These are phyloP conservation scores for Galaxea fascicularis DNA, from an alignment of 92 coral and sea anemone genomes.

Conservation along the genomic window DNA sequence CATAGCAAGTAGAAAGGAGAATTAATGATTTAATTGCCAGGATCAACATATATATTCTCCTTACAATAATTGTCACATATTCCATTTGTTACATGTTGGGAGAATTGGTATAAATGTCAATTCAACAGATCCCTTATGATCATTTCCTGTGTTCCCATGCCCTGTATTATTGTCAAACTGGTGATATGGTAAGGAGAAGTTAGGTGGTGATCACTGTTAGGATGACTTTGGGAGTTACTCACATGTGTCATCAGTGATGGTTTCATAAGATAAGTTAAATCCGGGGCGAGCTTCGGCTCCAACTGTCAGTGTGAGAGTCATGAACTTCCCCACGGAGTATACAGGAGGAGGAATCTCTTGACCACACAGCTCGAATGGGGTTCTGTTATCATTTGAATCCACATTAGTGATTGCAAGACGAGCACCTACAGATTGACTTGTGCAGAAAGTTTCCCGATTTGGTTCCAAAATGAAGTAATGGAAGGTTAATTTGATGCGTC, in stretches of 20 bases:
- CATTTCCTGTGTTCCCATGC: too few relatives aligned
- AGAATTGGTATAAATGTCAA: too few relatives aligned
- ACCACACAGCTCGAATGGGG: slow-evolving; percentile 24
- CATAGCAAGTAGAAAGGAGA: too few relatives aligned
- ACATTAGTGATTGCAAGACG: background rate
- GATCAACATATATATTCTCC: too few relatives aligned
- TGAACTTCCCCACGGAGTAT: background rate
- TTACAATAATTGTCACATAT: too few relatives aligned
- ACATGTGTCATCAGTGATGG: slow-evolving; percentile 14
- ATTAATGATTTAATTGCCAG: too few relatives aligned
- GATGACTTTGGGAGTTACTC: background rate
- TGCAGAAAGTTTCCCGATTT: background rate
- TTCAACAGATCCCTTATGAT: too few relatives aligned
- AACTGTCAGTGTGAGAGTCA: background rate
- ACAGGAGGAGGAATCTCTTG: slow-evolving; percentile 14
- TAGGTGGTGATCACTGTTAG: too few relatives aligned
- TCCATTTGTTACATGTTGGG: too few relatives aligned
- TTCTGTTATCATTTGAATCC: background rate
- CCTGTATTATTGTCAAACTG: too few relatives aligned
- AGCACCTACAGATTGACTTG: background rate
- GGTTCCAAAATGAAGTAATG: slow-evolving; percentile 5
- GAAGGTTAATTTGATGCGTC: slow-evolving; percentile 27
- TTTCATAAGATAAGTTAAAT: slow-evolving; percentile 32
- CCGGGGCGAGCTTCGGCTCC: background rate
- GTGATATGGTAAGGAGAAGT: too few relatives aligned